Percentiles rank a stretch among this genome's conserved stretches.
Conservation (phyloP, 64 coral and sea anemone genomes). For the Porites lutea region DNA sequence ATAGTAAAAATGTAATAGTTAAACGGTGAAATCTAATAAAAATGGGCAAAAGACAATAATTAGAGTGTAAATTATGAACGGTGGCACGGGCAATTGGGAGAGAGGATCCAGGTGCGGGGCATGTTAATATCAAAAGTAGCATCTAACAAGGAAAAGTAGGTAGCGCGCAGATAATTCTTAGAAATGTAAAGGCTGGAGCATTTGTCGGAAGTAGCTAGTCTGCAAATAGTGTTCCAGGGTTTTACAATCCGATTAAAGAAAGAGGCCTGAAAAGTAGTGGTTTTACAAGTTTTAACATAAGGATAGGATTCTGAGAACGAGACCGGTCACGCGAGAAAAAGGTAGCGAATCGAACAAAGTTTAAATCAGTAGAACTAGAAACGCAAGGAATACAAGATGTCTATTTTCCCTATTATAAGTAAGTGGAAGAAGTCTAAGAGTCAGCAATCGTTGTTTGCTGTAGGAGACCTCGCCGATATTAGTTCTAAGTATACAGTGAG, state of each 20-base stretch:
- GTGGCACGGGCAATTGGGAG: background rate
- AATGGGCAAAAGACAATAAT: background rate
- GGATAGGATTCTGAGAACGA: constrained; percentile 12
- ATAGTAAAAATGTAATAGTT: no score
- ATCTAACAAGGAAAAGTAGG: constrained; percentile 7
- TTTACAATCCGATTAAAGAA: no score
- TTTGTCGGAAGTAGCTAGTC: background rate
- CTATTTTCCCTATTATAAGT: constrained; percentile 21
- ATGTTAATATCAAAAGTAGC: constrained; percentile 2
- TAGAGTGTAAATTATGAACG: background rate
- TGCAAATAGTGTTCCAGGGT: no score
- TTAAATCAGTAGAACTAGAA: constrained; percentile 16
- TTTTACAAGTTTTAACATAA: constrained; percentile 32
- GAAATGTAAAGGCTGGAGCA: background rate
- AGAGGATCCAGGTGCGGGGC: constrained; percentile 23
- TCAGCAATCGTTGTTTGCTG: constrained; percentile 5
- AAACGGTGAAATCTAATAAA: background rate
- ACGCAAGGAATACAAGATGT: constrained; percentile 33
- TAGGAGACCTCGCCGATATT: background rate
- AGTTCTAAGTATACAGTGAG: background rate
- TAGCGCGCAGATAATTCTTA: background rate
- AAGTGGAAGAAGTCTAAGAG: constrained; percentile 15
- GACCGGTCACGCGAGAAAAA: constrained; percentile 24
- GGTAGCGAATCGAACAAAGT: constrained; percentile 14
- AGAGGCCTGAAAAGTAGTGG: constrained; percentile 50